These are phyloP conservation scores for Ferdinandea cuprea DNA, from an alignment of 2,888 invertebrate species.

Conservation along the genomic window DNA sequence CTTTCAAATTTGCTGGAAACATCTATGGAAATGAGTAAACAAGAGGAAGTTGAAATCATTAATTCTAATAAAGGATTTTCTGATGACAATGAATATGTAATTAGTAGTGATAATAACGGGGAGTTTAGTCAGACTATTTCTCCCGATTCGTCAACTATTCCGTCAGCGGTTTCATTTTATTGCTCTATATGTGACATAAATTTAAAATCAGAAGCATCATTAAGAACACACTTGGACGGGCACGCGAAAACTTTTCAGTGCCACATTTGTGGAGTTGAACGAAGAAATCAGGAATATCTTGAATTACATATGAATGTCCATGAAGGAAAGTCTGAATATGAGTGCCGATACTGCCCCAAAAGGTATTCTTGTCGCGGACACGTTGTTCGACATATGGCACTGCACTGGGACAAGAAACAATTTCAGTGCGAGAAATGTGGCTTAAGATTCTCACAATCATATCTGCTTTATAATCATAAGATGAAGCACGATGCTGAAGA, in stretches of 20 bases:
- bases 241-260: conserved; percentile 68
- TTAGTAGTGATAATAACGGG: conserved; percentile 12
- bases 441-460: conserved; percentile 79
- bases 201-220: conserved; percentile 7
- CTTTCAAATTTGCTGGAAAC: conserved; percentile 78
- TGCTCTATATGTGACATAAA: conserved; percentile 39
- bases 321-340: conserved; percentile 80
- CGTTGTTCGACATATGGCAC: conserved; percentile 80
- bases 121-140: conserved; percentile 24
- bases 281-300: conserved; percentile 80
- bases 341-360: conserved; percentile 80
- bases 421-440: conserved; percentile 81
- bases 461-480: conserved; percentile 80
- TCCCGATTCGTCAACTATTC: background rate
- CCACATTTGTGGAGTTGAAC: conserved; percentile 79
- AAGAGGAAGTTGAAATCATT: conserved; percentile 13
- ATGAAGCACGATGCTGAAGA: conserved; percentile 81
- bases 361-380: conserved; percentile 79
- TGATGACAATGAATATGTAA: background rate
- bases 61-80: background rate
- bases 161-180: background rate
- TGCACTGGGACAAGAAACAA: conserved; percentile 81
- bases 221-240: conserved; percentile 24
- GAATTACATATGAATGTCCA: conserved; percentile 81
- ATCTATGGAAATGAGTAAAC: conserved; percentile 76